A percentile compares a stretch with the other conserved stretches of the same genome.
These are phyloP conservation scores for Aethina tumida DNA, from an alignment of 1,140 invertebrate species.

Conservation along the genomic window DNA sequence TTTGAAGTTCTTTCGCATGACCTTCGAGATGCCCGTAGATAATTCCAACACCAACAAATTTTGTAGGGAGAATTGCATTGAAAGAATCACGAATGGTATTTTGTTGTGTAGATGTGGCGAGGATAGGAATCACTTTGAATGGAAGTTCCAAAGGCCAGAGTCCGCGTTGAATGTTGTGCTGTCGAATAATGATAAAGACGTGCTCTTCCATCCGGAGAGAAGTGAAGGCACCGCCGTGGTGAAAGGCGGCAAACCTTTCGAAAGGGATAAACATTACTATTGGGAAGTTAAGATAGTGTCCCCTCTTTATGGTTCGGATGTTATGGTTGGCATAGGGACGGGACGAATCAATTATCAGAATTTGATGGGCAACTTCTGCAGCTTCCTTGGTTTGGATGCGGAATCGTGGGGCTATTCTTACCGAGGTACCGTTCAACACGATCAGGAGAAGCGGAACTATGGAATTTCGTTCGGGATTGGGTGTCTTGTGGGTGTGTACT, in stretches of 20 bases:
- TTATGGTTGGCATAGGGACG: constrained; percentile 79
- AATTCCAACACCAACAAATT: too few relatives aligned
- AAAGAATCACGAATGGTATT: too few relatives aligned
- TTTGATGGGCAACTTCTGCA: constrained; percentile 50
- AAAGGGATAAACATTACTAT: constrained; percentile 59
- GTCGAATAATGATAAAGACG: too few relatives aligned
- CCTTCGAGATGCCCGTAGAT: too few relatives aligned
- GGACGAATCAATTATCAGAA: constrained; percentile 48
- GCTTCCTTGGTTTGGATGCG: constrained; percentile 57
- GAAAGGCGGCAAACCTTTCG: constrained; percentile 49
- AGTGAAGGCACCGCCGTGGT: constrained; percentile 67
- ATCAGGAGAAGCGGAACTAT: constrained; percentile 41
- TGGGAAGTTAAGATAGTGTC: constrained; percentile 78
- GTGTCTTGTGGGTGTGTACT: constrained; percentile 56
- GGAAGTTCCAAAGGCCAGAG: too few relatives aligned
- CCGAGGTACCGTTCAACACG: constrained; percentile 56
- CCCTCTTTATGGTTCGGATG: constrained; percentile 71
- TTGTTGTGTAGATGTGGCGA: too few relatives aligned
- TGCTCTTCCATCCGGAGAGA: constrained; percentile 61
- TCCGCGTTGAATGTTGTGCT: too few relatives aligned
- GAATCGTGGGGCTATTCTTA: constrained; percentile 79
- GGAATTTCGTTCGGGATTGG: constrained; percentile 47
- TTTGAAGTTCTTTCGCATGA: too few relatives aligned
- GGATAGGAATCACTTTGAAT: too few relatives aligned
- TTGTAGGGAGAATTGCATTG: too few relatives aligned